These are phyloP conservation scores for Drosophila hydei DNA, from an alignment of 1,140 invertebrate species.

Conservation along the genomic window DNA sequence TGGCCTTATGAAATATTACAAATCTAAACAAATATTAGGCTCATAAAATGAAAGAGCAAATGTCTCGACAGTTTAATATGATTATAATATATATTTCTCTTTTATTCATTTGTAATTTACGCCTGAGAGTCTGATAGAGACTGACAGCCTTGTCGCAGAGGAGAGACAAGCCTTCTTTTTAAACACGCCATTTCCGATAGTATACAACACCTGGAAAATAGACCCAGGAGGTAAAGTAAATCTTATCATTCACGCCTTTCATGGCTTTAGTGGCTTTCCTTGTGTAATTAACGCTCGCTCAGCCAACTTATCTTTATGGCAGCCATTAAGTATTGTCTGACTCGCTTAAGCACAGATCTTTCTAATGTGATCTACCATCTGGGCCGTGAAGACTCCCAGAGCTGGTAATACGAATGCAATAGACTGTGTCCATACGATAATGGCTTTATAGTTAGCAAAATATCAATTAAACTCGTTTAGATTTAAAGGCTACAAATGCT, in stretches of 20 bases:
- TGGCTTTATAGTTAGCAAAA: slow-evolving; percentile 14
- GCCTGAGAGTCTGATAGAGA: too few species aligned
- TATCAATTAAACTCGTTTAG: slow-evolving; percentile 3
- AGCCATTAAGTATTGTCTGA: slow-evolving; percentile 14
- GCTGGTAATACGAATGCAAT: slow-evolving; percentile 8
- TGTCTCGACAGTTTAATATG: too few species aligned
- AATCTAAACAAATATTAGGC: neutral
- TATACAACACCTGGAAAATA: neutral
- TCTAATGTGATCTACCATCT: too few species aligned
- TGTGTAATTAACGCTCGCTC: slow-evolving; percentile 17
- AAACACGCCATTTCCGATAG: neutral
- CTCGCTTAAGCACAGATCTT: neutral
- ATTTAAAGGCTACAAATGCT: neutral
- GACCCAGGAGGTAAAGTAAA: neutral
- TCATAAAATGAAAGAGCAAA: neutral
- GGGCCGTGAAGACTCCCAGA: slow-evolving; percentile 1
- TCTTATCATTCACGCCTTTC: neutral
- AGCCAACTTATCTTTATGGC: slow-evolving; percentile 5
- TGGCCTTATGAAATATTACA: neutral
- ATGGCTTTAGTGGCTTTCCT: neutral
- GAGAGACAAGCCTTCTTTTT: slow-evolving; percentile 29
- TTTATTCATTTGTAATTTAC: too few species aligned
- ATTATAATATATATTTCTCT: too few species aligned
- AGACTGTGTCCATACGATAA: neutral
- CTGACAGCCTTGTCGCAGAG: neutral